Conservation (phyloP, 1,140 invertebrate species). For the Lycorma delicatula region DNA sequence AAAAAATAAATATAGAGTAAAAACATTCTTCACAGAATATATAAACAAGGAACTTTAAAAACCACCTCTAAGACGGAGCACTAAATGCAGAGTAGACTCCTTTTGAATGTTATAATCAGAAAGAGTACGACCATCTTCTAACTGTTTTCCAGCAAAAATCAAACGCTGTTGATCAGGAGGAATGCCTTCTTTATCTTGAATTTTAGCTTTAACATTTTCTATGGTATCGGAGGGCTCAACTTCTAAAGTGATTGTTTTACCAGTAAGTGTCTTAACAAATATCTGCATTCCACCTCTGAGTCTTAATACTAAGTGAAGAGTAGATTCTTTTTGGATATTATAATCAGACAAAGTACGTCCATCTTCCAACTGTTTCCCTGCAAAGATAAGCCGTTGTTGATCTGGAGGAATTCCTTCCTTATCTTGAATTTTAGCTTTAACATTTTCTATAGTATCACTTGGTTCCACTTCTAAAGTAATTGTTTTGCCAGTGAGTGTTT, state of each 20-base stretch:
- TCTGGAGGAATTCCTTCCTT: conserved; percentile 71
- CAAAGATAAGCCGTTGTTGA: conserved; percentile 63
- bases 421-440: conserved; percentile 88
- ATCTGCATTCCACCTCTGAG: conserved; percentile 59
- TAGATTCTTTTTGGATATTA: conserved; percentile 72
- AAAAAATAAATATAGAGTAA: too few relatives aligned
- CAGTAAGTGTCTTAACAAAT: conserved; percentile 61
- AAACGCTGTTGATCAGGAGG: conserved; percentile 63
- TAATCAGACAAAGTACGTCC: conserved; percentile 63
- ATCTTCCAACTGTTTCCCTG: conserved; percentile 73
- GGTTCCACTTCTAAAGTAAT: conserved; percentile 69
- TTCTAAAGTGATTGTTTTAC: conserved; percentile 64
- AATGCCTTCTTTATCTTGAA: conserved; percentile 62
- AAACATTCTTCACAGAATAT: too few relatives aligned
- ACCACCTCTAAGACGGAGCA: conserved; percentile 50
- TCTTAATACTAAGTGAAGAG: conserved; percentile 62
- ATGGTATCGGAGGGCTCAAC: conserved; percentile 68
- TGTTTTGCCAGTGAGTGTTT: conserved; percentile 64
- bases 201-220: conserved; percentile 69
- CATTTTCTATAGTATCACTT: conserved; percentile 89
- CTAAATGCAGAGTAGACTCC: conserved; percentile 56
- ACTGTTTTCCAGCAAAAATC: conserved; percentile 70
- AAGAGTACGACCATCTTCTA: conserved; percentile 71
- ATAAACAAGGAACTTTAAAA: neutral
- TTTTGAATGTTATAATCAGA: conserved; percentile 66